Evolutionary conservation across 2,888 invertebrate species (phyloP).

Genomic region (Drymonia ruficornis): DNA sequence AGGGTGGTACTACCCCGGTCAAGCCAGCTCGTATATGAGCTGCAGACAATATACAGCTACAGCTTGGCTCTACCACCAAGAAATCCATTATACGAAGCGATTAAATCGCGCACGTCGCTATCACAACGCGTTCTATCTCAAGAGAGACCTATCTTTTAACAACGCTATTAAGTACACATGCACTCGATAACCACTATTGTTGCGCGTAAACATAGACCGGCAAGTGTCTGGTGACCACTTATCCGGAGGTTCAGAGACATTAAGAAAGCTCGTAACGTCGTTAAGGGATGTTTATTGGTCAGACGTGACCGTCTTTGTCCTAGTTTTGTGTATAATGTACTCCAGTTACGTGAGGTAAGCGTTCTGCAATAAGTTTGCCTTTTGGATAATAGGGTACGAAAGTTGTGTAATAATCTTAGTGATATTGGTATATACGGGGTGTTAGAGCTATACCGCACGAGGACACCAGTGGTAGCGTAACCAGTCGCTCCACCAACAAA

Average conservation of each 20-base stretch:
- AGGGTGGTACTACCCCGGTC: too few species aligned
- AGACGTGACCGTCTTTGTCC: constrained; percentile 58
- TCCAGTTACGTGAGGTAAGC: constrained; percentile 23
- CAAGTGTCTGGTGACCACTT: constrained; percentile 45
- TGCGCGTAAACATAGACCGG: constrained; percentile 23
- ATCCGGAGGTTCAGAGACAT: constrained; percentile 48
- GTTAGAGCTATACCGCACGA: too few species aligned
- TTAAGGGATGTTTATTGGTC: constrained; percentile 67
- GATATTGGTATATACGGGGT: neutral
- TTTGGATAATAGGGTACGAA: constrained; percentile 11
- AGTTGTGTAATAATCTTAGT: neutral
- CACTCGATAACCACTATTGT: constrained; percentile 19
- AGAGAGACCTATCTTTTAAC: neutral
- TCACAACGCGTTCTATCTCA: neutral
- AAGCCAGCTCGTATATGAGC: too few species aligned
- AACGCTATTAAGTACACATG: constrained; percentile 18
- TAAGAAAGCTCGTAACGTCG: constrained; percentile 60
- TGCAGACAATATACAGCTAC: too few species aligned
- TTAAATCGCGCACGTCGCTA: too few species aligned
- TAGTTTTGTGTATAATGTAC: constrained; percentile 42
- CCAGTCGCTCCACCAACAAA: too few species aligned
- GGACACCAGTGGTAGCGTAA: too few species aligned
- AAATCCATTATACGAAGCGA: too few species aligned
- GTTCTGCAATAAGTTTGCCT: constrained; percentile 20
- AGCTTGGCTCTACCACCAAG: too few species aligned